A percentile compares a stretch with the other conserved stretches of the same genome.
These are phyloP conservation scores for Morelia viridis DNA, from an alignment of 2,797 vertebrate genomes.

Conservation along the genomic window DNA sequence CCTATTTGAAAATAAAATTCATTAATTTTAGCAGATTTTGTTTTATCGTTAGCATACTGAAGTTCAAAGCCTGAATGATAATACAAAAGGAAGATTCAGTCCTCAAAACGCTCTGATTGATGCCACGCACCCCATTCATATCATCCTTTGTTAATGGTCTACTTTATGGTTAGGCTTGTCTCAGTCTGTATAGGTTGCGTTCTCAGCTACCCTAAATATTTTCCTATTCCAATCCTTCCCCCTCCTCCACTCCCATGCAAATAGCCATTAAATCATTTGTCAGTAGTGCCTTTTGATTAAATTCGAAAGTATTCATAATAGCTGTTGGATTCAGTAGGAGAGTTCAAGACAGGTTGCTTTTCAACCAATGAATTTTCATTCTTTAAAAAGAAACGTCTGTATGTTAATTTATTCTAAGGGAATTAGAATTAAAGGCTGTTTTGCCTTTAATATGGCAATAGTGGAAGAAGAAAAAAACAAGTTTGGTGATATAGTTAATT, in stretches of 20 bases:
- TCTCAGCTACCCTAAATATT: background rate
- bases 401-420: background rate
- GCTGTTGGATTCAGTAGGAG: slow-evolving; percentile 6
- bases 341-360: slow-evolving; percentile 15
- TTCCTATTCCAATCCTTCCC: background rate
- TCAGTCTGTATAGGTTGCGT: background rate
- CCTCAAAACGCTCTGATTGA: slow-evolving; percentile 3
- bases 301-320: background rate
- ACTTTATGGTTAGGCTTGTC: background rate
- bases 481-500: background rate
- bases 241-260: background rate
- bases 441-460: background rate
- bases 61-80: slow-evolving; percentile 21
- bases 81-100: background rate
- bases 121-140: background rate
- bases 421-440: background rate
- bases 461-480: background rate
- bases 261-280: background rate
- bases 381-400: background rate
- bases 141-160: background rate
- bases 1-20: background rate
- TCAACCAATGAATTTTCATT: slow-evolving; percentile 4
- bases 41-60: background rate
- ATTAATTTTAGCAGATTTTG: slow-evolving; percentile 6
- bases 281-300: slow-evolving; percentile 26